phyloP scores from a whole-genome alignment of 2,113 vertebrate species.

The Madoqua kirkii region DNA sequence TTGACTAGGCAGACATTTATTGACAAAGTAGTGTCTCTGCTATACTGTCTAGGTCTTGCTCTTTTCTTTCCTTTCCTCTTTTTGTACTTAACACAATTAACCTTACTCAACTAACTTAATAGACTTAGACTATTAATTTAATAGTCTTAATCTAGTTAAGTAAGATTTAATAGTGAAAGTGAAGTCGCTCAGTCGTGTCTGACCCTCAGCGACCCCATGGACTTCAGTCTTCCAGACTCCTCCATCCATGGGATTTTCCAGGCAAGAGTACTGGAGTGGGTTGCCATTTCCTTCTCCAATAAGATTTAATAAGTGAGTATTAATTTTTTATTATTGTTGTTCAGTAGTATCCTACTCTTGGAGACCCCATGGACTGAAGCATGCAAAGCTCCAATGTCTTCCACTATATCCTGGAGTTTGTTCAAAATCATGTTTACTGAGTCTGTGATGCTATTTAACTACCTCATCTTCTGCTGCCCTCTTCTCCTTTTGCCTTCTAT shows the following conservation, averaged over 20 bases:
- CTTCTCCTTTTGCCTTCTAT: neutral
- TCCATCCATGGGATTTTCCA: too few relatives aligned
- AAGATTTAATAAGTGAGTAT: neutral
- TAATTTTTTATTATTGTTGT: too few relatives aligned
- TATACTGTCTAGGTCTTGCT: neutral
- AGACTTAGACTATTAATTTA: neutral
- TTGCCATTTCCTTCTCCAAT: too few relatives aligned
- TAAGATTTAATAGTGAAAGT: neutral
- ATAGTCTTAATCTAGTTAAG: neutral
- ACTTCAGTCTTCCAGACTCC: too few relatives aligned
- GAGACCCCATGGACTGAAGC: neutral
- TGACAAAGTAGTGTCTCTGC: neutral
- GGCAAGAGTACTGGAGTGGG: too few relatives aligned
- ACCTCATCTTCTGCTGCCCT: neutral
- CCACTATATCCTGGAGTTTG: neutral
- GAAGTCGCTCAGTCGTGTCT: fast-evolving
- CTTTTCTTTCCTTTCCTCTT: neutral
- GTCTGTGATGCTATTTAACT: neutral
- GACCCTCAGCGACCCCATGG: neutral
- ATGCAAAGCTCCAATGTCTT: neutral
- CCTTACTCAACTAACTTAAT: neutral
- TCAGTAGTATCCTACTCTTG: neutral
- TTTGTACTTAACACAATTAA: neutral
- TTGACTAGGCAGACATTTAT: neutral
- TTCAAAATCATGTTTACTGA: neutral